Evolutionary conservation across 2,888 invertebrate genomes (phyloP).

Genomic region (Limnephilus lunatus): DNA sequence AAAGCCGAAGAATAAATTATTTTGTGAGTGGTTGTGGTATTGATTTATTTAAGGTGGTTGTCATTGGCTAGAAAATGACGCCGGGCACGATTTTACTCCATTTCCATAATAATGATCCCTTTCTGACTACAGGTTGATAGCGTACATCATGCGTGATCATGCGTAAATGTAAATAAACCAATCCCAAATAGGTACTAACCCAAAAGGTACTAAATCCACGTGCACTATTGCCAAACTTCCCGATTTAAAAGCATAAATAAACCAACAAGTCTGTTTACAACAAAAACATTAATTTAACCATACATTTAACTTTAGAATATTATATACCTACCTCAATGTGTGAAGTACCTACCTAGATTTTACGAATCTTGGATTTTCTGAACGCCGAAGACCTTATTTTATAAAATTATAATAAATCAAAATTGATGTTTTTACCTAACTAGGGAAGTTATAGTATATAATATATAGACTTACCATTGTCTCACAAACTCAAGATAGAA

Average conservation of each 20-base stretch:
- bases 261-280: background rate
- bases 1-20: background rate
- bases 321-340: background rate
- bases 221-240: background rate
- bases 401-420: background rate
- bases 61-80: background rate
- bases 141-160: too few species aligned
- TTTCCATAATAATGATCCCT: too few species aligned
- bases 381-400: background rate
- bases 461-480: too few species aligned
- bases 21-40: background rate
- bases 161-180: too few species aligned
- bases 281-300: background rate
- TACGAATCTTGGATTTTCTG: background rate
- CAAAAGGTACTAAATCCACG: background rate
- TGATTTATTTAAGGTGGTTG: background rate
- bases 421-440: background rate
- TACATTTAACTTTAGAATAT: background rate
- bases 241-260: background rate
- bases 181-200: too few species aligned
- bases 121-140: too few species aligned
- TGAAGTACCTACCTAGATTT: too few species aligned
- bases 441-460: background rate
- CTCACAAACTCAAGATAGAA: too few species aligned
- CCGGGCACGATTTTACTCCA: background rate